These are phyloP conservation scores for Peromyscus maniculatus DNA, from an alignment of 2,113 vertebrate genomes.

Conservation along the genomic window DNA sequence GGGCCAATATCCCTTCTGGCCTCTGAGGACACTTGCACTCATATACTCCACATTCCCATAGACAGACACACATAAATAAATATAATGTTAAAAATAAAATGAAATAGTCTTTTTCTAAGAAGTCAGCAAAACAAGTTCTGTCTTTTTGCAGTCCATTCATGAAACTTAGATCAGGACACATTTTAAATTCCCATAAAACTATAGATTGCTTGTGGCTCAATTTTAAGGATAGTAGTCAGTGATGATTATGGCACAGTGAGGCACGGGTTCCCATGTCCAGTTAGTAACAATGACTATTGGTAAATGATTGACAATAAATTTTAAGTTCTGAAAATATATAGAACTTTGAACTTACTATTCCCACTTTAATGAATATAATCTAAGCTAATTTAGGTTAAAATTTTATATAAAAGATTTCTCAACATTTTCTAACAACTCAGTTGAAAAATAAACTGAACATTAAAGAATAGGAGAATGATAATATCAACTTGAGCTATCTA, in stretches of 20 bases:
- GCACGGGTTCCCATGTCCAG: background rate
- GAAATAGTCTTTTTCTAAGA: background rate
- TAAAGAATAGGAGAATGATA: background rate
- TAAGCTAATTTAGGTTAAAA: conserved; percentile 13
- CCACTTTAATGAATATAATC: background rate
- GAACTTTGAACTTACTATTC: background rate
- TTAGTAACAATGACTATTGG: background rate
- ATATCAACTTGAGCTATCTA: background rate
- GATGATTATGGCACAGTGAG: background rate
- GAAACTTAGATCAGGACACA: background rate
- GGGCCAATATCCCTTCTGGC: background rate
- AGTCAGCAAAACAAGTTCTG: background rate
- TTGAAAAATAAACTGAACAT: background rate
- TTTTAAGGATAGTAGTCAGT: background rate
- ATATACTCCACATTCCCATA: background rate
- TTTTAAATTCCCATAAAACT: conserved; percentile 7
- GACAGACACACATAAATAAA: background rate
- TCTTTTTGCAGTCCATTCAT: background rate
- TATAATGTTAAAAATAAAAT: background rate
- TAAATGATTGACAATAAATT: background rate
- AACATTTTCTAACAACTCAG: background rate
- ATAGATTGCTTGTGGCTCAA: background rate
- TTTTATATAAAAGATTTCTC: background rate
- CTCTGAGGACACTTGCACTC: background rate
- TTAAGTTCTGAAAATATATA: background rate